Base-by-base conservation (phyloP, 1,140 invertebrate genomes). In the Thalassaphorura encarpata region DNA sequence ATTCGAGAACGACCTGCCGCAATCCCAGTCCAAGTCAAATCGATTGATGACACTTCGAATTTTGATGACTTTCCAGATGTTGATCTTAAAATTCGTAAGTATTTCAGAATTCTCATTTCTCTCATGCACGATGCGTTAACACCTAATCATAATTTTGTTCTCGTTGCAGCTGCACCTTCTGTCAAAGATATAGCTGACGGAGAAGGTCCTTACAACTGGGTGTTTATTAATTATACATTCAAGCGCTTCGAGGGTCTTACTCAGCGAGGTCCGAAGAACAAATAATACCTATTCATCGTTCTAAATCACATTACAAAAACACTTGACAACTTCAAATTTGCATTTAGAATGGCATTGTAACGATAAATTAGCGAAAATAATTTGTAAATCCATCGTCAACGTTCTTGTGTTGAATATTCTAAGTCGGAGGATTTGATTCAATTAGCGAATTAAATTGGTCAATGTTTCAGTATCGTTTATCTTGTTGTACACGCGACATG, bases 51-150 rank as follows among this genome's bases (percentile, higher is more conserved):
- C 73, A 99, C 97, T 40, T 98, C 94, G 58, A 99, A 99, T 76
- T 99, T 99, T 74, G 97, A 99, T 76, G 96, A 99, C 66, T 99
- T 99, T 77, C 95, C 95, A 13, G 92, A 99, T 74, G 93, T 97
- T 63, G 96, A 98, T 75, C 78, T 98, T 48, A 92, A 96, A 78
- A 97, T 97, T 78, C 90, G 90, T 94, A 82, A 83, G 89, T 85
- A 36, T 39, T 4, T 13, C 36, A 23, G 8, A 41, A 26, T 24
- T 27, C 16, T n/a, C 4, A 18, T 21, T 45, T 21, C 19, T 6
- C 18, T 46, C 16, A 27, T 18, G 11, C 28, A 45, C 19, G 21
- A 29, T 11, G 6, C 11, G 18, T 46, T 45, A 18, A 28, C 27
- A 45, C 6, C 27, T 51, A 3, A 51, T 33, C 18, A 41, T 15